Base-by-base conservation (phyloP, 2,888 invertebrate genomes). In the Craniophora ligustri region DNA sequence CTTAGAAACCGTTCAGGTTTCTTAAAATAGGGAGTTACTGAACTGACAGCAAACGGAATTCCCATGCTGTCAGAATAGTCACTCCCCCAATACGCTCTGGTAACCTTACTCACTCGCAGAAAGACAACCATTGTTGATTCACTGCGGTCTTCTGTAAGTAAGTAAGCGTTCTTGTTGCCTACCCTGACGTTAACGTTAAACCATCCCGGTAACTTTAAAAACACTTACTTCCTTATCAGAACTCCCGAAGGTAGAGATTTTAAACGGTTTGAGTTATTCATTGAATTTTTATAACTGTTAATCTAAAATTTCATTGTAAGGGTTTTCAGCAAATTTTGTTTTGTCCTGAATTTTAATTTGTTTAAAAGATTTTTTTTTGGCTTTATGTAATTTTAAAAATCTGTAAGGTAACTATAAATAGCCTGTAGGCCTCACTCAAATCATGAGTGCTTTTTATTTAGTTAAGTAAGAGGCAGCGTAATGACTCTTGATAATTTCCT, bases 271-370 rank as follows among this genome's bases (percentile, higher is more conserved):
- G n/a, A n/a, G n/a, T n/a, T n/a, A n/a, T n/a, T n/a, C n/a, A 58
- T 63, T 67, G 46, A 51, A 49, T 59, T 66, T 69, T 66, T 61
- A 66, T 34, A 55, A 32, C 30, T 23, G 41, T 45, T 18, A 30
- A 35, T 41, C 42, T 67, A 38, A 38, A 14, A 53, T 46, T 51
- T 42, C 13, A 54, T 36, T 46, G 38, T 10, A n/a, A n/a, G 1
- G 18, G 2, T 47, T 5, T 46, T 32, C 7, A 2, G 14, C 19
- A 44, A 40, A 16, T 18, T 39, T 38, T 67, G 32, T 47, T n/a
- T n/a, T 31, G 26, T 48, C 26, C 32, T 35, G 21, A 1, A 14
- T 23, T 14, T 35, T 30, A 34, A 15, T n/a, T n/a, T n/a, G n/a
- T 23, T 23, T 23, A 10, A 8, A 10, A 23, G 10, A 23, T 2